These are phyloP conservation scores for Drosophila cognata DNA, from an alignment of 2,888 invertebrate genomes.

Conservation along the genomic window DNA sequence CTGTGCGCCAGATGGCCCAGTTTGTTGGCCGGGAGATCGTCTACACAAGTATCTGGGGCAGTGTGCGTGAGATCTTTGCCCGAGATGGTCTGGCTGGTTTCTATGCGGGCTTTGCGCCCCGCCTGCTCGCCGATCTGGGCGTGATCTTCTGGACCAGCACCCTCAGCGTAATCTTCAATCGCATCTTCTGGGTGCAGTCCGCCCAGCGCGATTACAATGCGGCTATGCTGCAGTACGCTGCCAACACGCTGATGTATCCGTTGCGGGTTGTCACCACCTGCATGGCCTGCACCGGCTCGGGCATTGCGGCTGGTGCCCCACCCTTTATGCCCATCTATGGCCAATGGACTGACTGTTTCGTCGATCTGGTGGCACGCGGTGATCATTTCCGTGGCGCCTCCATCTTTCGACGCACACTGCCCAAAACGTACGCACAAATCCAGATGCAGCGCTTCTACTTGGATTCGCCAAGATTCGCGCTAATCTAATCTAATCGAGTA, in stretches of 20 bases:
- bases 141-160: slow-evolving; percentile 44
- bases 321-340: slow-evolving; percentile 65
- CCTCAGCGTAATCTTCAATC: slow-evolving; percentile 19
- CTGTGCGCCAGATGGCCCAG: slow-evolving; percentile 65
- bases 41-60: slow-evolving; percentile 32
- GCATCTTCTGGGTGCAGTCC: neutral
- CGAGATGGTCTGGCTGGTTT: slow-evolving; percentile 40
- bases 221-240: slow-evolving; percentile 45
- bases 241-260: slow-evolving; percentile 46
- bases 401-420: slow-evolving; percentile 53
- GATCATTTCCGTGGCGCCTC: slow-evolving; percentile 55
- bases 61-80: slow-evolving; percentile 10
- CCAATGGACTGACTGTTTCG: slow-evolving; percentile 58
- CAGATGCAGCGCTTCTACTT: slow-evolving; percentile 6
- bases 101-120: slow-evolving; percentile 57
- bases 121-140: slow-evolving; percentile 46
- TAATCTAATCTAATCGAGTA: neutral
- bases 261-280: slow-evolving; percentile 59
- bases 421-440: slow-evolving; percentile 27
- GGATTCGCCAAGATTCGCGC: slow-evolving; percentile 15
- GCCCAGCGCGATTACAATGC: slow-evolving; percentile 29
- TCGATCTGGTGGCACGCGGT: slow-evolving; percentile 51
- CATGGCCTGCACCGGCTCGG: slow-evolving; percentile 61
- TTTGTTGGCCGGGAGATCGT: slow-evolving; percentile 53
- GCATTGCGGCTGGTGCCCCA: slow-evolving; percentile 53